Conservation (phyloP, 2,888 invertebrate genomes). For the Rosalia funebris region DNA sequence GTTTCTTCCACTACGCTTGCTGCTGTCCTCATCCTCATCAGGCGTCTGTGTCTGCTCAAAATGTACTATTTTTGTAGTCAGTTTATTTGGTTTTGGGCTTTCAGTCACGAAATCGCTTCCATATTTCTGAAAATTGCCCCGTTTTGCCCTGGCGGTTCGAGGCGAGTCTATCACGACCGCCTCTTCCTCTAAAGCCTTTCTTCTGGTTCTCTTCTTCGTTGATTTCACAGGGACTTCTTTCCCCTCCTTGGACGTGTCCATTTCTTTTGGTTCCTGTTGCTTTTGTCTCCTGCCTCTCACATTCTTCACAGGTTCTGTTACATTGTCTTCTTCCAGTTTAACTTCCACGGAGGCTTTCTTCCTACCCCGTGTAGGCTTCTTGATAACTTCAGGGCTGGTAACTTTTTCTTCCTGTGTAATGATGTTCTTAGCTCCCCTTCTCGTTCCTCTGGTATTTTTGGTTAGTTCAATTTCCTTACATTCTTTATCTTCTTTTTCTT, state of each 20-base stretch:
- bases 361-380: background rate
- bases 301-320: background rate
- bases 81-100: too few species aligned
- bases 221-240: background rate
- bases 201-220: constrained; percentile 8
- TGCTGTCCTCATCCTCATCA: background rate
- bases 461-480: too few species aligned
- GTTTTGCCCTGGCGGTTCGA: constrained; percentile 11
- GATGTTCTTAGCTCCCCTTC: background rate
- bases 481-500: too few species aligned
- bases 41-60: background rate
- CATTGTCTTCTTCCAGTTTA: background rate
- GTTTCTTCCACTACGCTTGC: background rate
- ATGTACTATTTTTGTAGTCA: constrained; percentile 1
- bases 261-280: background rate
- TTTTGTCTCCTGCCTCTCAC: background rate
- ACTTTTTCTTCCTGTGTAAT: background rate
- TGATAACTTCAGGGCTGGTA: background rate
- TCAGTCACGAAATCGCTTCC: constrained; percentile 13
- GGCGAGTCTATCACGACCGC: constrained; percentile 11
- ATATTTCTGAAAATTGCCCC: constrained; percentile 25
- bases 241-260: background rate
- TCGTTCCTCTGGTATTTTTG: constrained; percentile 9
- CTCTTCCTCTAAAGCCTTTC: constrained; percentile 19
- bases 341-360: background rate